Evolutionary conservation across 2,888 invertebrate genomes (phyloP).

Genomic region (Tortrix viridana): DNA sequence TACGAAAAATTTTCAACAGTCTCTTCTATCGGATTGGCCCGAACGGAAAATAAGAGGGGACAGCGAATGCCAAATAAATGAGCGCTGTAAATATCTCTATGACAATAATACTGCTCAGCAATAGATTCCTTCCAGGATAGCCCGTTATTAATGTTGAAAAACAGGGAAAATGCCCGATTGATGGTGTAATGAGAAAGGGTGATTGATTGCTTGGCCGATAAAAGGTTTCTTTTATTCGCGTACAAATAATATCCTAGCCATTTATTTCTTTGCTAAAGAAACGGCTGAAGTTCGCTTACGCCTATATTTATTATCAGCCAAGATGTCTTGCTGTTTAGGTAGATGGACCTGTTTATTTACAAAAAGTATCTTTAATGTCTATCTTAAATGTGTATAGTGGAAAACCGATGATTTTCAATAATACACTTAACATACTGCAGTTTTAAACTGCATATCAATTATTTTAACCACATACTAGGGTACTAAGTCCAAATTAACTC

Average conservation of each 20-base stretch:
- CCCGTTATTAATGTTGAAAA: constrained; percentile 81
- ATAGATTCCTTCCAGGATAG: constrained; percentile 75
- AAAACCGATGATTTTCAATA: no score
- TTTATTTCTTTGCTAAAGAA: constrained; percentile 1
- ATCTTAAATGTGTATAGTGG: no score
- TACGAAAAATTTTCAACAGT: constrained; percentile 84
- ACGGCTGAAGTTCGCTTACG: not conserved
- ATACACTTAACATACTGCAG: no score
- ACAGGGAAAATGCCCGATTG: constrained; percentile 77
- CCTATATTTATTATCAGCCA: not conserved
- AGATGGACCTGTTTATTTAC: no score
- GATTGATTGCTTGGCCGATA: constrained; percentile 47
- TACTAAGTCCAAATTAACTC: no score
- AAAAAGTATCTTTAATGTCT: no score
- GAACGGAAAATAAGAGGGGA: constrained; percentile 84
- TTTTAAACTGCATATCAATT: no score
- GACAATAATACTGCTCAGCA: constrained; percentile 85
- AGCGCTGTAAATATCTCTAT: constrained; percentile 81
- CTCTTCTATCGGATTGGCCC: constrained; percentile 81
- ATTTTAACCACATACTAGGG: no score
- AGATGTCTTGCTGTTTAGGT: no score
- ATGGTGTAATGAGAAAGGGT: constrained; percentile 63
- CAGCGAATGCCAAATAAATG: constrained; percentile 81
- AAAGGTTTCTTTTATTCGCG: constrained; percentile 36
- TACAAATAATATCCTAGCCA: constrained; percentile 32